Evolutionary conservation across 1,140 invertebrate genomes (phyloP).

Genomic region (Plodia interpunctella): DNA sequence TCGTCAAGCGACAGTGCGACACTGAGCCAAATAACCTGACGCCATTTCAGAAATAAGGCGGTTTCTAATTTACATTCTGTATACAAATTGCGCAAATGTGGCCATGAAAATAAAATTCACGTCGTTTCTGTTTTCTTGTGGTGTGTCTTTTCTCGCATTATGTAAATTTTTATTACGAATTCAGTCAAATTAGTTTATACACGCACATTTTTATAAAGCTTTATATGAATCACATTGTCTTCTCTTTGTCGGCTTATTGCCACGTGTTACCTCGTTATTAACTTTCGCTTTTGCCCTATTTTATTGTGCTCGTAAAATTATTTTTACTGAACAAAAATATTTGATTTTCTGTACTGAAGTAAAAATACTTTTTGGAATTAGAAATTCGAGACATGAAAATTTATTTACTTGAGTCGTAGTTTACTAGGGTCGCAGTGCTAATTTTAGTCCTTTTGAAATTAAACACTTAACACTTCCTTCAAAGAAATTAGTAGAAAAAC

Average conservation of each 20-base stretch:
- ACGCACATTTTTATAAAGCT: constrained; percentile 36
- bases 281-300: not conserved
- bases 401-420: no score
- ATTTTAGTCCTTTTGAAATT: no score
- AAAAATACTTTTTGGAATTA: no score
- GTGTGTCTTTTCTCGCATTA: constrained; percentile 57
- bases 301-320: not conserved
- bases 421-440: no score
- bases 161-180: constrained; percentile 64
- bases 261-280: constrained; percentile 9
- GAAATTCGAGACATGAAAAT: no score
- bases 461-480: no score
- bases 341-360: not conserved
- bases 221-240: constrained; percentile 21
- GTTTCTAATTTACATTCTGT: constrained; percentile 73
- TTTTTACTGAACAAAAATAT: not conserved
- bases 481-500: no score
- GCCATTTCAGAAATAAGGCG: constrained; percentile 59
- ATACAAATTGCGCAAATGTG: constrained; percentile 71
- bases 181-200: constrained; percentile 57
- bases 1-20: constrained; percentile 52
- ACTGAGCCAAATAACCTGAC: constrained; percentile 64
- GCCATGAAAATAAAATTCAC: constrained; percentile 70
- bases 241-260: constrained; percentile 10
- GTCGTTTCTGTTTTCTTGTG: constrained; percentile 58